Percentiles rank a stretch among this genome's conserved stretches.
Evolutionary conservation across 1,140 invertebrate genomes (phyloP).

Genomic region (Wasmannia auropunctata): DNA sequence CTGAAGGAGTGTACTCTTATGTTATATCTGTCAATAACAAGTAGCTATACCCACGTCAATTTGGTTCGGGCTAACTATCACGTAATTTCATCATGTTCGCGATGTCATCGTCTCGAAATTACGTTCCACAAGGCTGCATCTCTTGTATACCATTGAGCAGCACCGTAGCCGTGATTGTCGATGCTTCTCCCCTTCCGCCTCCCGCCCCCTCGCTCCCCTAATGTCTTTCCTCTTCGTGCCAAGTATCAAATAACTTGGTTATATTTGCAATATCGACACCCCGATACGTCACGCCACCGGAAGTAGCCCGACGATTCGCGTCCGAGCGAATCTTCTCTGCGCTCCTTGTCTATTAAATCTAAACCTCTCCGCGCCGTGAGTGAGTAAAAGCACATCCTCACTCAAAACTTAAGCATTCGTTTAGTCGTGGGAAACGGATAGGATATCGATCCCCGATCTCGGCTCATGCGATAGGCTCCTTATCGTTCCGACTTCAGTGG

Average conservation of each 20-base stretch:
- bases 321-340: too few relatives aligned
- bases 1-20: neutral
- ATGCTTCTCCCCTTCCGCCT: too few relatives aligned
- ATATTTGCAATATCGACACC: constrained; percentile 35
- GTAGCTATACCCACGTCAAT: constrained; percentile 19
- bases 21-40: constrained; percentile 14
- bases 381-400: constrained; percentile 52
- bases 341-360: constrained; percentile 28
- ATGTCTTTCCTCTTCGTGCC: constrained; percentile 30
- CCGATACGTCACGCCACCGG: constrained; percentile 23
- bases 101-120: constrained; percentile 49
- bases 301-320: neutral
- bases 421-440: constrained; percentile 22
- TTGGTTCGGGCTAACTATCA: constrained; percentile 34
- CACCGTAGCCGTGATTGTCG: constrained; percentile 45
- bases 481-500: constrained; percentile 16
- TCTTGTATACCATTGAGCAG: constrained; percentile 20
- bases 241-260: constrained; percentile 38
- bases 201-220: too few relatives aligned
- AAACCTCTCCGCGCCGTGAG: constrained; percentile 33
- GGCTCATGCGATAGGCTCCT: constrained; percentile 5
- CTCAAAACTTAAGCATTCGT: constrained; percentile 48
- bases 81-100: constrained; percentile 42
- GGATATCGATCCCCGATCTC: constrained; percentile 12
- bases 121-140: constrained; percentile 38